These are phyloP conservation scores for Pleuronectes platessa DNA, from an alignment of 2,113 vertebrate genomes.

Conservation along the genomic window DNA sequence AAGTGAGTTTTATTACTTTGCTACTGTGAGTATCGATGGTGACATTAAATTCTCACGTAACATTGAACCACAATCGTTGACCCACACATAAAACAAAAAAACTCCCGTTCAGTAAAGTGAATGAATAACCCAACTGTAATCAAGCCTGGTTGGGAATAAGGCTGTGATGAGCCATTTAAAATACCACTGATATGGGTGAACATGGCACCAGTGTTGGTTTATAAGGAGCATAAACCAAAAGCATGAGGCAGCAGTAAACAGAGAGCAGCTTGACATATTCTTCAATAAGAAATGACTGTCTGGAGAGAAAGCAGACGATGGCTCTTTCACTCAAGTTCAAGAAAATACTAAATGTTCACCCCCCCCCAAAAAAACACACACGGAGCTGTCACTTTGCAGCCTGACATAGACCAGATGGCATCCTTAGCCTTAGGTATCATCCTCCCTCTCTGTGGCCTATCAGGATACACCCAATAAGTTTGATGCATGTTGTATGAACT, in stretches of 20 bases:
- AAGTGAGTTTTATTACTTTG: not conserved
- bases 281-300: not conserved
- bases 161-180: slow-evolving; percentile 29
- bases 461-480: slow-evolving; percentile 29
- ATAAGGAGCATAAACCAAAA: slow-evolving; percentile 23
- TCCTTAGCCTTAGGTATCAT: slow-evolving; percentile 28
- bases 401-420: slow-evolving; percentile 53
- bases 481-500: slow-evolving; percentile 34
- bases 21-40: not conserved
- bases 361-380: slow-evolving; percentile 2
- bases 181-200: slow-evolving; percentile 19
- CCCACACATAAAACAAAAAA: not conserved
- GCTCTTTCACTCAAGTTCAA: slow-evolving; percentile 22
- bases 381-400: not conserved
- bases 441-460: slow-evolving; percentile 45
- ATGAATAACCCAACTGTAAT: not conserved
- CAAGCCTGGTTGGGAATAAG: not conserved
- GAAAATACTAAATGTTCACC: not conserved
- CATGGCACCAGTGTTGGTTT: slow-evolving; percentile 21
- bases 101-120: not conserved
- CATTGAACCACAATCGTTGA: not conserved
- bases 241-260: slow-evolving; percentile 12
- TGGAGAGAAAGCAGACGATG: not conserved
- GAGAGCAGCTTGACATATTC: not conserved
- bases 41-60: not conserved